These are phyloP conservation scores for Myotis daubentonii DNA, from an alignment of 2,797 vertebrate species.

Conservation along the genomic window DNA sequence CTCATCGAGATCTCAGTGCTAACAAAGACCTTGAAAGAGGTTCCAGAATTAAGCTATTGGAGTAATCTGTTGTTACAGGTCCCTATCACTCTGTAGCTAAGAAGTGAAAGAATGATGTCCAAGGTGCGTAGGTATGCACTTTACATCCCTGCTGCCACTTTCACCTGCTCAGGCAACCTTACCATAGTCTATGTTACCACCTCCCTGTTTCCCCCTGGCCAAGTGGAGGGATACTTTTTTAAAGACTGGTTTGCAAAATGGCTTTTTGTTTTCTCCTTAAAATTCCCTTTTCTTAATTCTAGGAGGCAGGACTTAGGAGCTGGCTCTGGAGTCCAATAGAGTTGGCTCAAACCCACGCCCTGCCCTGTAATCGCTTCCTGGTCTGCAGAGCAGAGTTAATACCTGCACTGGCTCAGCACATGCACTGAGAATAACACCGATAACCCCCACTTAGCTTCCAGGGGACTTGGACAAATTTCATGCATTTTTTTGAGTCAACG, in stretches of 20 bases:
- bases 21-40: background rate
- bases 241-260: background rate
- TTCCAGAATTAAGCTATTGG: background rate
- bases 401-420: background rate
- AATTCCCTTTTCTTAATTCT: conserved; percentile 22
- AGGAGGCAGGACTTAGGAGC: background rate
- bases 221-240: background rate
- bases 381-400: background rate
- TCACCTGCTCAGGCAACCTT: background rate
- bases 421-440: background rate
- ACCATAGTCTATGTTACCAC: background rate
- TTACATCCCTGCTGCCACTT: background rate
- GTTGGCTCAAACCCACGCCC: background rate
- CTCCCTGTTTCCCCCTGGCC: background rate
- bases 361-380: background rate
- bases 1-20: background rate
- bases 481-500: background rate
- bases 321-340: background rate
- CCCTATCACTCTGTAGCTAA: background rate
- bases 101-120: background rate
- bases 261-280: background rate
- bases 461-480: background rate
- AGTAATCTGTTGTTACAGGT: background rate
- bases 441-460: background rate
- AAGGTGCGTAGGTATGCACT: background rate